Evolutionary conservation across 2,888 invertebrate species (phyloP).

Genomic region (Sthenelais limicola): DNA sequence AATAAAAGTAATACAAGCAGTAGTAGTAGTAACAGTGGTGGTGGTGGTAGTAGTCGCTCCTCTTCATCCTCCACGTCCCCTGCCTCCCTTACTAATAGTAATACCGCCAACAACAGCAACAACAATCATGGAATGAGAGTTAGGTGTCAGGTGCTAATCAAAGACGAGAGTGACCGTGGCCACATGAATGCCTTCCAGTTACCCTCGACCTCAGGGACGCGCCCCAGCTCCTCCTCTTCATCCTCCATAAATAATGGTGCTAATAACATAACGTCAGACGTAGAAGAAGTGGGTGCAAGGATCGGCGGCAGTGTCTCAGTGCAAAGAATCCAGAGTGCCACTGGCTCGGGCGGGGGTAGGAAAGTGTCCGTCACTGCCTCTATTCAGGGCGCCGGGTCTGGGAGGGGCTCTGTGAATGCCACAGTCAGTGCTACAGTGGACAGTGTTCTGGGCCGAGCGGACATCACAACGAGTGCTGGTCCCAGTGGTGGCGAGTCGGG

Average conservation of each 20-base stretch:
- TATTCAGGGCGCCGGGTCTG: not conserved
- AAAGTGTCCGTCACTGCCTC: slow-evolving; percentile 28
- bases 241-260: not conserved
- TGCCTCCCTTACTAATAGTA: too few species aligned
- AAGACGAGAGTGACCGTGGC: slow-evolving; percentile 12
- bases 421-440: slow-evolving; percentile 25
- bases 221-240: not conserved
- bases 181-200: slow-evolving; percentile 38
- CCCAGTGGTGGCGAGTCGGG: slow-evolving; percentile 30
- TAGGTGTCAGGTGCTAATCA: slow-evolving; percentile 32
- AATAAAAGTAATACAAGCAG: too few species aligned
- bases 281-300: slow-evolving; percentile 15
- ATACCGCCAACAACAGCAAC: not conserved
- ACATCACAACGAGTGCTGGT: slow-evolving; percentile 15
- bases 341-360: not conserved
- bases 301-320: not conserved
- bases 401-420: slow-evolving; percentile 12
- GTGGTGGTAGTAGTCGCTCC: too few species aligned
- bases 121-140: slow-evolving; percentile 18
- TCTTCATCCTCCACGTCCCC: too few species aligned
- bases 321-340: not conserved
- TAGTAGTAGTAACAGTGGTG: too few species aligned
- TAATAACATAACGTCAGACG: not conserved
- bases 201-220: slow-evolving; percentile 1
- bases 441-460: slow-evolving; percentile 4